Conservation (phyloP, 2,113 vertebrate species). For the Thalassoma bifasciatum region DNA sequence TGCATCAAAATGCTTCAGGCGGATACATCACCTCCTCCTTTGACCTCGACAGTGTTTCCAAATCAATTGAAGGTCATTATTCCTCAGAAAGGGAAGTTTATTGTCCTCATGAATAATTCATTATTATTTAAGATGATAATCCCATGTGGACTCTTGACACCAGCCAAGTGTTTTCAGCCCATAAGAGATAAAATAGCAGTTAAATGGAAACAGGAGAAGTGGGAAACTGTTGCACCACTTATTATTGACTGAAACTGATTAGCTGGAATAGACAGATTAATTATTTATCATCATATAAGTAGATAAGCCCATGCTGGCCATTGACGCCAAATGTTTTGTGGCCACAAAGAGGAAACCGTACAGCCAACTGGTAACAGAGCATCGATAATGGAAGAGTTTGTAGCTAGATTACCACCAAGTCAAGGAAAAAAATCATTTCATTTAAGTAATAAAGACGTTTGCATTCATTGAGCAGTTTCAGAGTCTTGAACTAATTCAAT, state of each 20-base stretch:
- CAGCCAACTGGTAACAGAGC: not conserved
- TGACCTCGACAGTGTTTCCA: conserved; percentile 5
- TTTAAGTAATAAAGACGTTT: not conserved
- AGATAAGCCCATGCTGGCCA: not conserved
- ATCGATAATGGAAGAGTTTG: not conserved
- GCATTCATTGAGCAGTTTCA: not conserved
- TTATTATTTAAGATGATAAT: conserved; percentile 32
- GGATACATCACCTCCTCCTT: not conserved
- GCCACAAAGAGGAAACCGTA: not conserved
- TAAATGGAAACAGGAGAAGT: not conserved
- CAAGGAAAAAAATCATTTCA: too few species aligned
- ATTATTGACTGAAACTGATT: conserved; percentile 11
- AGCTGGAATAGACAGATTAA: not conserved
- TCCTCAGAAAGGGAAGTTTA: conserved; percentile 20
- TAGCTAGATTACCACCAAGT: too few species aligned
- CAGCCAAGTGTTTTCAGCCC: conserved; percentile 32
- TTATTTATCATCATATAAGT: conserved; percentile 39
- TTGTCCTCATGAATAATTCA: conserved; percentile 51
- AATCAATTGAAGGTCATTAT: conserved; percentile 37
- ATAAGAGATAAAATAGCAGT: conserved; percentile 13
- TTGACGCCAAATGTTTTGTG: not conserved
- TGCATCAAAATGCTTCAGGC: not conserved
- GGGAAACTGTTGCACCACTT: not conserved
- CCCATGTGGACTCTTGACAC: conserved; percentile 20
- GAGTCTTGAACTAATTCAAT: not conserved